Evolutionary conservation across 2,113 vertebrate genomes (phyloP).

Genomic region (Sylvilagus bachmani): DNA sequence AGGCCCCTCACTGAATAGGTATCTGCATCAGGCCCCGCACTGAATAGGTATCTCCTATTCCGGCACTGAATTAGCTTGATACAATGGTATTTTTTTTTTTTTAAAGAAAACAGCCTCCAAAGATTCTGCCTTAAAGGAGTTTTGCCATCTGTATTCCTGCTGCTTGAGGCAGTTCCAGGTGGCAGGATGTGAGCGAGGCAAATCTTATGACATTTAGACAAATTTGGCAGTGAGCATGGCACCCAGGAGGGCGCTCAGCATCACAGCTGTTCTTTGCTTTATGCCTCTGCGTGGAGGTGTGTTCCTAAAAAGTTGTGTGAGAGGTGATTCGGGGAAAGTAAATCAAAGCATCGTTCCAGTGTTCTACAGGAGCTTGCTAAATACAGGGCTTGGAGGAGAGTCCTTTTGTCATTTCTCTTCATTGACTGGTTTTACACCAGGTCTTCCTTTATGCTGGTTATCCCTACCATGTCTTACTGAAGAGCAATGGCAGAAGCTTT

Average conservation of each 20-base stretch:
- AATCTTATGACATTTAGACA: constrained; percentile 82
- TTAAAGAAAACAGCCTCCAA: neutral
- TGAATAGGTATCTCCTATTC: neutral
- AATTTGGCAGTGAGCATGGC: constrained; percentile 68
- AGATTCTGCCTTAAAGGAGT: constrained; percentile 56
- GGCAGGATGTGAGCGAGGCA: constrained; percentile 65
- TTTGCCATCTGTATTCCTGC: constrained; percentile 74
- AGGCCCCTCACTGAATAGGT: neutral
- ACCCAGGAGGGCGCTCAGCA: constrained; percentile 73
- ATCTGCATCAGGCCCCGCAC: neutral
- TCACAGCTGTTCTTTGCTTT: constrained; percentile 75
- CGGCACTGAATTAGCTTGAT: neutral
- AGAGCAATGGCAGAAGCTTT: neutral
- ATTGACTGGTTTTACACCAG: constrained; percentile 46
- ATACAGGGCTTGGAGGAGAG: neutral
- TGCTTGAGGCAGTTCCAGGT: constrained; percentile 77
- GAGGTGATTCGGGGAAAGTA: constrained; percentile 32
- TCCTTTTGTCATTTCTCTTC: constrained; percentile 62
- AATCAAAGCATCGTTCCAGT: constrained; percentile 64
- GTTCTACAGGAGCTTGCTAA: neutral
- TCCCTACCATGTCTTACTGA: neutral
- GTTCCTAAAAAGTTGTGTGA: constrained; percentile 52
- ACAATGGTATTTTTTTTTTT: neutral
- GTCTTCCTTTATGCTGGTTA: neutral
- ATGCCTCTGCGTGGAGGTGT: constrained; percentile 63